These are phyloP conservation scores for Melanotaenia parkinsoni DNA, from an alignment of 2,797 vertebrate species.

Conservation along the genomic window DNA sequence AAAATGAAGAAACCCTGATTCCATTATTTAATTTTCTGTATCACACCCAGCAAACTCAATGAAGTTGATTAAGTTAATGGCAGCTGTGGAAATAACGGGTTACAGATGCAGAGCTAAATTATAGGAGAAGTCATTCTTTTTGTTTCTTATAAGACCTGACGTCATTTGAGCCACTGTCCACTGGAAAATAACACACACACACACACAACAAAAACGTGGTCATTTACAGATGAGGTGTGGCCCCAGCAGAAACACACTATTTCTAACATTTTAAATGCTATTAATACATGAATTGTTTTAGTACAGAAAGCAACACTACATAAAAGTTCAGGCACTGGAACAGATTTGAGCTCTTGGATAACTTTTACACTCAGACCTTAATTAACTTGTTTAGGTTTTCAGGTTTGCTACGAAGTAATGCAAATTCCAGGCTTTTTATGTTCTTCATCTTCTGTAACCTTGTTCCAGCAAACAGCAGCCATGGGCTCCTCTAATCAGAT, in stretches of 20 bases:
- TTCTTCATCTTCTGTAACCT: neutral
- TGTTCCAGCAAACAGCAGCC: neutral
- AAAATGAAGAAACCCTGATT: conserved; percentile 22
- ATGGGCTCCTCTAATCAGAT: conserved; percentile 1
- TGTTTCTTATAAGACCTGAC: neutral
- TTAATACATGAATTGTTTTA: neutral
- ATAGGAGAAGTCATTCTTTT: neutral
- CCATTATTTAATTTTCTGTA: conserved; percentile 21
- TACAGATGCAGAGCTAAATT: neutral
- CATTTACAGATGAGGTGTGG: neutral
- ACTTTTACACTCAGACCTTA: neutral
- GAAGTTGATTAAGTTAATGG: conserved; percentile 62
- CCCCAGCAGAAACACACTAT: neutral
- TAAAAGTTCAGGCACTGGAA: neutral
- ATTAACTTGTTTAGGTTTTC: neutral
- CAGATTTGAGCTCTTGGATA: neutral
- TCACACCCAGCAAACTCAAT: neutral
- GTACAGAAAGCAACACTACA: neutral
- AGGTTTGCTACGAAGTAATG: neutral
- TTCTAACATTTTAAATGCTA: neutral
- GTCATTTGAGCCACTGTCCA: neutral
- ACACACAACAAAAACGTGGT: neutral
- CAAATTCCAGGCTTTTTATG: conserved; percentile 1
- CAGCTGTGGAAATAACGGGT: conserved; percentile 15
- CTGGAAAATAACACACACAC: neutral